Evolutionary conservation across 2,113 vertebrate species (phyloP).

Genomic region (Leptocoma aspasia): DNA sequence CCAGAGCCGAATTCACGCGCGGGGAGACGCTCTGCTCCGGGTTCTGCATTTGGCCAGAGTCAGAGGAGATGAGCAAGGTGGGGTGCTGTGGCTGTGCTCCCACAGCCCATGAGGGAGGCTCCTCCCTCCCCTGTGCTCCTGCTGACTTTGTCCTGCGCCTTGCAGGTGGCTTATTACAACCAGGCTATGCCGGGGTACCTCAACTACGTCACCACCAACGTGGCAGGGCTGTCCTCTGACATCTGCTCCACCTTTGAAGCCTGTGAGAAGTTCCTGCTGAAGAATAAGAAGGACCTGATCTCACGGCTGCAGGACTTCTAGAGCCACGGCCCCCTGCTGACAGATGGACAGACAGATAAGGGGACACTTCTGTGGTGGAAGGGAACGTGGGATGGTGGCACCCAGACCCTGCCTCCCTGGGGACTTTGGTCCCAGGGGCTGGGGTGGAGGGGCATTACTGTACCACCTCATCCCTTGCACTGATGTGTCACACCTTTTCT

Average conservation of each 20-base stretch:
- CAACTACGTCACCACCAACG: slow-evolving; percentile 89
- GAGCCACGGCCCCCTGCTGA: not conserved
- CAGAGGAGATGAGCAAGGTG: slow-evolving; percentile 83
- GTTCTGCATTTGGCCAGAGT: slow-evolving; percentile 87
- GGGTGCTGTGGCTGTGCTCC: not conserved
- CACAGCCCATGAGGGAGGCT: fast-evolving
- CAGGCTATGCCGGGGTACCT: slow-evolving; percentile 87
- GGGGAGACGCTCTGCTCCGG: slow-evolving; percentile 91
- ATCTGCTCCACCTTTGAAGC: slow-evolving; percentile 83
- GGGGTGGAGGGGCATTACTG: not conserved
- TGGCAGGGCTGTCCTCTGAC: slow-evolving; percentile 85
- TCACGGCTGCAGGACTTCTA: slow-evolving; percentile 64
- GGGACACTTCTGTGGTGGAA: not conserved
- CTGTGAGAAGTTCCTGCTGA: slow-evolving; percentile 85
- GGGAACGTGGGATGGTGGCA: not conserved
- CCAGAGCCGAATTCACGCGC: slow-evolving; percentile 71
- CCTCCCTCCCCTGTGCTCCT: not conserved
- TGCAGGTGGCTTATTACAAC: slow-evolving; percentile 93
- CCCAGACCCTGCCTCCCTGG: not conserved
- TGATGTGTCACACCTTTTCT: not conserved
- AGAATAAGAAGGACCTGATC: slow-evolving; percentile 78
- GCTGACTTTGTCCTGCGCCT: not conserved
- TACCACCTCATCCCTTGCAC: not conserved
- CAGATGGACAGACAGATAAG: not conserved
- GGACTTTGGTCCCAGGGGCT: not conserved